Evolutionary conservation across 2,888 invertebrate genomes (phyloP).

Genomic region (Agrotis clavis): DNA sequence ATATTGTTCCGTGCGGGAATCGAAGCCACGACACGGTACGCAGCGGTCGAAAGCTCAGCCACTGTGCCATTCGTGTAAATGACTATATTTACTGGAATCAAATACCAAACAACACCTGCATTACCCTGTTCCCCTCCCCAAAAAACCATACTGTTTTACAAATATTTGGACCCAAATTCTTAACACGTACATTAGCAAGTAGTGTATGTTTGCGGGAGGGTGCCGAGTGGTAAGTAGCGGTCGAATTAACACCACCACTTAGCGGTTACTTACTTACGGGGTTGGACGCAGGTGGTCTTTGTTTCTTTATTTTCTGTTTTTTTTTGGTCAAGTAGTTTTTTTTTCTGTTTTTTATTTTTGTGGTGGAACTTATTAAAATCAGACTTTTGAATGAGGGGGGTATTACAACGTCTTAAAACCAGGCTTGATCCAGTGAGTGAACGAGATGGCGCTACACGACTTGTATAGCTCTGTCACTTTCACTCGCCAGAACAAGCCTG

Average conservation of each 20-base stretch:
- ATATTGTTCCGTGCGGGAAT: too few species aligned
- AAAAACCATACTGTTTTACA: slow-evolving; percentile 63
- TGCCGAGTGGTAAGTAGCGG: slow-evolving; percentile 71
- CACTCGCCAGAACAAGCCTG: too few species aligned
- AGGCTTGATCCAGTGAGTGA: too few species aligned
- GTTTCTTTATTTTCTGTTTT: slow-evolving; percentile 76
- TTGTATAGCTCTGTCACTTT: too few species aligned
- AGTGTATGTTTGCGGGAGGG: slow-evolving; percentile 69
- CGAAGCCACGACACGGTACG: too few species aligned
- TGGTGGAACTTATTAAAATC: background rate
- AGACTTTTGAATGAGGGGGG: too few species aligned
- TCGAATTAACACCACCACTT: slow-evolving; percentile 86
- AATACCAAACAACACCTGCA: slow-evolving; percentile 44
- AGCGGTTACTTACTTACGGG: slow-evolving; percentile 84
- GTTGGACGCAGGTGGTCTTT: slow-evolving; percentile 89
- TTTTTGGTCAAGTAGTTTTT: slow-evolving; percentile 37
- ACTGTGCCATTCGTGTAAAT: background rate
- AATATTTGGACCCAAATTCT: slow-evolving; percentile 81
- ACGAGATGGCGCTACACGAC: too few species aligned
- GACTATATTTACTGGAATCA: background rate
- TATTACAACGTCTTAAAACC: too few species aligned
- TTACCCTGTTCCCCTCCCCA: slow-evolving; percentile 8
- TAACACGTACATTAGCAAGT: slow-evolving; percentile 80
- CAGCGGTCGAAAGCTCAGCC: too few species aligned
- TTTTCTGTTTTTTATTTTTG: slow-evolving; percentile 22